Percentiles rank a stretch among this genome's conserved stretches.
Evolutionary conservation across 1,140 invertebrate genomes (phyloP).

Genomic region (Zaprionus tsacasi): DNA sequence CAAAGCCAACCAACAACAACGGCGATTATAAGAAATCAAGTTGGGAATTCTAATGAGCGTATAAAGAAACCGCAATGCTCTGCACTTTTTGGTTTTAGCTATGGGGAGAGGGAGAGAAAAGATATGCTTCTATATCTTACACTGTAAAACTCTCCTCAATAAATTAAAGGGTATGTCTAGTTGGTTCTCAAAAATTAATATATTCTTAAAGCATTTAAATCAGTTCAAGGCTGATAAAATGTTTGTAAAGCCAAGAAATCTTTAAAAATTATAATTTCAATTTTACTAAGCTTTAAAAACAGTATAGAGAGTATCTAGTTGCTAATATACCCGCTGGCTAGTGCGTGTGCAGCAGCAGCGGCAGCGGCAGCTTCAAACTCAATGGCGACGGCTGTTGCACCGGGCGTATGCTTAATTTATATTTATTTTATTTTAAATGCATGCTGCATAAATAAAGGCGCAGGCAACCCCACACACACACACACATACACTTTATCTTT

Average conservation of each 20-base stretch:
- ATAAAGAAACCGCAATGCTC: constrained; percentile 22
- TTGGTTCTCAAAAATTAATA: no score
- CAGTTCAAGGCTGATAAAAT: no score
- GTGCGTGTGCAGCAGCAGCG: constrained; percentile 27
- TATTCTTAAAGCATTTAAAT: no score
- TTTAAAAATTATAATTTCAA: no score
- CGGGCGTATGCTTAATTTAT: constrained; percentile 77
- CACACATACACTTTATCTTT: constrained; percentile 25
- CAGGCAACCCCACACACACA: constrained; percentile 28
- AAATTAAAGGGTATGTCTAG: no score
- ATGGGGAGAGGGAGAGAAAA: neutral
- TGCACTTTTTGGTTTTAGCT: neutral
- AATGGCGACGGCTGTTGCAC: constrained; percentile 39
- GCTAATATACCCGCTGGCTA: constrained; percentile 29
- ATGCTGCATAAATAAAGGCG: constrained; percentile 78
- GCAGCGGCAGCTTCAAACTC: constrained; percentile 21
- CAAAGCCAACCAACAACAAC: constrained; percentile 1
- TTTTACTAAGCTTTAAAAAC: no score
- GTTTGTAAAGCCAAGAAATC: no score
- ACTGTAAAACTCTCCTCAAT: no score
- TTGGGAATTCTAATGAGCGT: constrained; percentile 11
- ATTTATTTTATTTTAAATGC: constrained; percentile 81
- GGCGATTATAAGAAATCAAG: constrained; percentile 3
- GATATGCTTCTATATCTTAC: neutral
- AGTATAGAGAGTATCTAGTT: neutral